Evolutionary conservation across 1,140 invertebrate species (phyloP), one percentile per base, ranked within the genome.

Genomic region (Drosophila sulfurigaster): DNA sequence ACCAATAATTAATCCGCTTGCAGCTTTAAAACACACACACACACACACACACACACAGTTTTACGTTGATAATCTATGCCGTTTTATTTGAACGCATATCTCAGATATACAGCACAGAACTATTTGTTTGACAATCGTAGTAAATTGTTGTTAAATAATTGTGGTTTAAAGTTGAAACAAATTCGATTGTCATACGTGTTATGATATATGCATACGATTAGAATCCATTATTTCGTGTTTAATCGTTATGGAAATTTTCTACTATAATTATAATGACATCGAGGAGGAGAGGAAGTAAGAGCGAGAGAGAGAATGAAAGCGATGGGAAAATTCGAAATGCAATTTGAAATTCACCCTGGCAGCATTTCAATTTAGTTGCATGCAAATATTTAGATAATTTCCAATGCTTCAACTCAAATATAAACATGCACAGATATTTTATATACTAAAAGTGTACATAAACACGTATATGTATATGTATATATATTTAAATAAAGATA

Each of bases 331-430:
- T 59, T 48, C 3, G 56, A 75, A 63, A 51, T 52, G 67, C 59
- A 46, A 68, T 43, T 52, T 58, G 38, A 74, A 48, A 45, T 58
- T 67, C 11, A 60, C 41, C 46, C 60, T 41, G 63, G 46, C 70
- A 71, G 71, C 79, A 88, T 87, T 88, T 78, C 83, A 87, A 87
- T 87, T 87, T 83, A 71, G 80, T 80, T 83, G 69, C 66, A 83
- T 56, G 83, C 83, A 87, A 87, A 87, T 87, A 87, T 87, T 87
- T 87, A 88, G 82, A 79, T 87, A 83, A 87, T 87, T 83, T 88
- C 56, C 79, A 83, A 69, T 52, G 80, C 82, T 72, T 68, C 79
- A 69, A 73, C 49, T 63, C 81, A 78, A 52, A 70, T 51, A 15
- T 65, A 85, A 49, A 69, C 46, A 28, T 41, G 49, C 32, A 16